Base-by-base conservation (phyloP, 2,888 invertebrate species). In the Habrosyne pyritoides region DNA sequence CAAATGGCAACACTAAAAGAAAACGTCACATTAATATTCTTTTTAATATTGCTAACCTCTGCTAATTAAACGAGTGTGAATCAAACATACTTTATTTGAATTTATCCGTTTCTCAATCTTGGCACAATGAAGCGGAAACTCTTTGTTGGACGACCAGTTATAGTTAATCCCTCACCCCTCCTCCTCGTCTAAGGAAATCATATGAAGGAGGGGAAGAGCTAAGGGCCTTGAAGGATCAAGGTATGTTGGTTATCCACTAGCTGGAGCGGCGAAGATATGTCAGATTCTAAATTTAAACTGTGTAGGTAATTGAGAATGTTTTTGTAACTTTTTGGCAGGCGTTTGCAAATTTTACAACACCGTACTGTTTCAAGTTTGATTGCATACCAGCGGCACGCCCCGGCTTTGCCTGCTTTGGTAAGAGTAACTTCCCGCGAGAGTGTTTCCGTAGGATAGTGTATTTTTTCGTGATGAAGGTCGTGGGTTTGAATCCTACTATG, bases 51-150 rank as follows among this genome's bases (percentile, higher is more conserved):
- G 4, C 10, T 22, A n/a, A 68, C 57, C 53, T 59, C 73, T 73
- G 75, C 69, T 77, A 76, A 81, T 81, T 77, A 79, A 77, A 71
- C 69, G 73, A 77, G 76, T 81, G 81, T 79, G 78, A 79, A 79
- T 77, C 77, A 75, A 76, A 73, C 60, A 67, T 77, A 75, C 69
- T 71, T 75, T 77, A 76, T 79, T 73, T 69, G 73, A 74, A 74
- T 73, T 75, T 75, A 75, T 73, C 72, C 66, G 62, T 66, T 68
- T 69, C 65, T 66, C 70, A 73, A 73, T 67, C 64, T 62, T 56
- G 55, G 50, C 59, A 79, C 80, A 81, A 79, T 71, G 68, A 49
- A 75, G 66, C 79, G 81, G 81, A 78, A 77, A 73, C 71, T 57
- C 69, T 72, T 78, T 75, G 75, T 75, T 54, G 55, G 51, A 42